Percentiles rank a stretch among this genome's conserved stretches.
phyloP scores from a whole-genome alignment of 2,888 invertebrate species.

The Coecobrya sp. region DNA sequence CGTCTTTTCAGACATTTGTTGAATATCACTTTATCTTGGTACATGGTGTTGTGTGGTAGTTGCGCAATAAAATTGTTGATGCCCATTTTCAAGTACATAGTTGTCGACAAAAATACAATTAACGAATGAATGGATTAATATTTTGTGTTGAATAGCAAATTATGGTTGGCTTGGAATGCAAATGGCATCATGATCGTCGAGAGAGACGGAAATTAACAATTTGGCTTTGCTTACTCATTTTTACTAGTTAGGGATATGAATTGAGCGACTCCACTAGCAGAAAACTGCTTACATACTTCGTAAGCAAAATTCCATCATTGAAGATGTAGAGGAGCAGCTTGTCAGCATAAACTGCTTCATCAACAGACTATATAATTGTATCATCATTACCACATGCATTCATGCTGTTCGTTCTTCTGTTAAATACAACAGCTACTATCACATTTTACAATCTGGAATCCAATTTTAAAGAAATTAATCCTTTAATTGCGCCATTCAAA shows the following conservation, averaged over 20 bases:
- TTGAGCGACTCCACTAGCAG: not conserved
- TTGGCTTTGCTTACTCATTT: not conserved
- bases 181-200: not conserved
- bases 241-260: not conserved
- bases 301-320: constrained; percentile 15
- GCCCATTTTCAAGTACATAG: not conserved
- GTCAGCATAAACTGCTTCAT: constrained; percentile 11
- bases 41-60: not conserved
- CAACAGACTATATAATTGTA: constrained; percentile 51
- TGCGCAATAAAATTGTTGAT: not conserved
- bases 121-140: not conserved
- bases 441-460: constrained; percentile 2
- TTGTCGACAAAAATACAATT: not conserved
- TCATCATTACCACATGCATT: constrained; percentile 24
- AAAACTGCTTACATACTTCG: constrained; percentile 37
- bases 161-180: not conserved
- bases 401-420: not conserved
- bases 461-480: constrained; percentile 66
- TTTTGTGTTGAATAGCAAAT: not conserved
- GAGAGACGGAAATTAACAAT: not conserved
- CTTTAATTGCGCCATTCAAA: constrained; percentile 70
- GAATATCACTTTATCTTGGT: too few relatives aligned
- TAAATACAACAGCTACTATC: not conserved
- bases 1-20: too few relatives aligned
- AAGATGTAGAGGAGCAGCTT: not conserved